phyloP scores from a whole-genome alignment of 2,888 invertebrate species.

The Eupithecia subfuscata region DNA sequence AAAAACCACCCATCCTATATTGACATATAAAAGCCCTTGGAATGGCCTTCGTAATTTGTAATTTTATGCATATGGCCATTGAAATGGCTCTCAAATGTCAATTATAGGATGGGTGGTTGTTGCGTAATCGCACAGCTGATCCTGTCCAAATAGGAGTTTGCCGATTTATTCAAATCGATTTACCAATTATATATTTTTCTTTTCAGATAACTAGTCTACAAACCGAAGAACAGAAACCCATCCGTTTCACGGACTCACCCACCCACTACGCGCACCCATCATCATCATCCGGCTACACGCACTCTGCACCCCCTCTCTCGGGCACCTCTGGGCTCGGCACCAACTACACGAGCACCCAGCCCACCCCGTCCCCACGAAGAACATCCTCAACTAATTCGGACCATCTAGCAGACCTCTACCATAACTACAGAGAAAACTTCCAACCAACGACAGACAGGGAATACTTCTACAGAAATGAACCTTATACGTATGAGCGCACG shows the following conservation, averaged over 20 bases:
- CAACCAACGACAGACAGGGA: conserved; percentile 70
- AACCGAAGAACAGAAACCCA: conserved; percentile 85
- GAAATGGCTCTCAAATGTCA: too few species aligned
- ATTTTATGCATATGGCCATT: too few species aligned
- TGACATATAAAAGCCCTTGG: too few species aligned
- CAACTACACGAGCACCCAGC: conserved; percentile 78
- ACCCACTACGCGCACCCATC: conserved; percentile 86
- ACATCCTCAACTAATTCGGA: conserved; percentile 85
- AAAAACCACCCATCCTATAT: too few species aligned
- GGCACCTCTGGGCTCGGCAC: conserved; percentile 81
- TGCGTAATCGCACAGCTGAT: too few species aligned
- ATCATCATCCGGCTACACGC: conserved; percentile 78
- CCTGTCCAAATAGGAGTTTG: not conserved
- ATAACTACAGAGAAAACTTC: conserved; percentile 80
- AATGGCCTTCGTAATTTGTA: too few species aligned
- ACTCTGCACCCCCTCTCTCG: conserved; percentile 80
- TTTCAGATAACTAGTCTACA: conserved; percentile 77
- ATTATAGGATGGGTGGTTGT: too few species aligned
- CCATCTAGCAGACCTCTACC: conserved; percentile 87
- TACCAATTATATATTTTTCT: not conserved
- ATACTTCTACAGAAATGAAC: conserved; percentile 68
- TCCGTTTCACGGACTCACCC: conserved; percentile 90
- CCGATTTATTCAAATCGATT: not conserved
- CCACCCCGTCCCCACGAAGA: conserved; percentile 88
- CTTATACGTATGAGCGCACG: conserved; percentile 72